Percentiles rank a stretch among this genome's conserved stretches.
phyloP scores from a whole-genome alignment of 2,113 vertebrate species.

The Etia nguti region DNA sequence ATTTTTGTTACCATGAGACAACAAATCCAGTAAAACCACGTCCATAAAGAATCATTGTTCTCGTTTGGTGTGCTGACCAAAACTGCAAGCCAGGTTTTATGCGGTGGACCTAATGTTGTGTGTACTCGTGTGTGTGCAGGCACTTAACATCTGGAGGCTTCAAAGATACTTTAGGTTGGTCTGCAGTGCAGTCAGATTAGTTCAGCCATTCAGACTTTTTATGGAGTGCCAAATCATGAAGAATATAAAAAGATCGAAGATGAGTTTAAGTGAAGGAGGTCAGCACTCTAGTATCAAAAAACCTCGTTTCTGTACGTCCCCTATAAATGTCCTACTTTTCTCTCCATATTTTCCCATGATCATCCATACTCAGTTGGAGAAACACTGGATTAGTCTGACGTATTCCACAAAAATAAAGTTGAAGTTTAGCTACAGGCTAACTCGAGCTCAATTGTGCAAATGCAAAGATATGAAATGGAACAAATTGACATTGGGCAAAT shows the following conservation, averaged over 20 bases:
- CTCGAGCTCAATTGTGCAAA: accelerated
- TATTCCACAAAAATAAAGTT: not conserved
- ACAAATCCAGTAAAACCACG: accelerated
- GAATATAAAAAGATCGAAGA: accelerated
- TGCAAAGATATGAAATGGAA: accelerated
- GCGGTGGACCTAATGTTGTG: not conserved
- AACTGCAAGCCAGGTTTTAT: accelerated
- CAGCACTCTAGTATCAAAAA: not conserved
- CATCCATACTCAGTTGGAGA: not conserved
- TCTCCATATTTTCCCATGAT: not conserved
- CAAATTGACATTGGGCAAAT: not conserved
- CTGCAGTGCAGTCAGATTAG: not conserved
- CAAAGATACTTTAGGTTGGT: not conserved
- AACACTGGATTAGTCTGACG: accelerated
- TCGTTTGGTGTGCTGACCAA: not conserved
- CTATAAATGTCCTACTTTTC: not conserved
- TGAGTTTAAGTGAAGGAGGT: not conserved
- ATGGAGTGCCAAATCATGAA: accelerated
- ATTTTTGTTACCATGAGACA: accelerated
- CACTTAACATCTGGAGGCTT: accelerated
- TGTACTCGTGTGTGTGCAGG: not conserved
- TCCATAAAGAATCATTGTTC: not conserved
- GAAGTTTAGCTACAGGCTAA: not conserved
- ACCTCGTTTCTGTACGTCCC: not conserved
- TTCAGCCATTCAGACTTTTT: not conserved